Percentiles rank a stretch among this genome's conserved stretches.
These are phyloP conservation scores for Pediacus dermestoides DNA, from an alignment of 2,888 invertebrate genomes.

Conservation along the genomic window DNA sequence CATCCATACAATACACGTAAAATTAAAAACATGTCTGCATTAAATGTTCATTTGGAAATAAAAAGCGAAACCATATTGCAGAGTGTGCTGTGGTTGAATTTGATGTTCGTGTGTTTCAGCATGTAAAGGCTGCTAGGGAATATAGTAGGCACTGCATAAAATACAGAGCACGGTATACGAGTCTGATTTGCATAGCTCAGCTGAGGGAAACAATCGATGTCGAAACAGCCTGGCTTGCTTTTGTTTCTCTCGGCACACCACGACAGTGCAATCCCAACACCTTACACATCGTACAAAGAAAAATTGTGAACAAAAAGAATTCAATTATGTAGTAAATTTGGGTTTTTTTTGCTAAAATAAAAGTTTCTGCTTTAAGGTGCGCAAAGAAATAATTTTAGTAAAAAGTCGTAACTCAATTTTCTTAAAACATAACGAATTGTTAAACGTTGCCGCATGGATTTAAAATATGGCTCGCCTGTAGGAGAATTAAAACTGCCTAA, in stretches of 20 bases:
- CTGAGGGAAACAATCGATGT: slow-evolving; percentile 50
- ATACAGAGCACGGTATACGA: slow-evolving; percentile 50
- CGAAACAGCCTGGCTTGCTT: slow-evolving; percentile 24
- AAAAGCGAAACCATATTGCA: slow-evolving; percentile 27
- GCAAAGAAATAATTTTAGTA: slow-evolving; percentile 18
- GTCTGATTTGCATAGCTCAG: slow-evolving; percentile 53
- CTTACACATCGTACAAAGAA: no score
- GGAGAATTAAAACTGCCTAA: slow-evolving; percentile 31
- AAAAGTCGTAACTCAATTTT: slow-evolving; percentile 32
- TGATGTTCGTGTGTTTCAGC: slow-evolving; percentile 32
- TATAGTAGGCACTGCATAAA: slow-evolving; percentile 46
- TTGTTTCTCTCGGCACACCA: slow-evolving; percentile 28
- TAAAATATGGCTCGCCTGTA: slow-evolving; percentile 34
- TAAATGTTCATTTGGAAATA: slow-evolving; percentile 14
- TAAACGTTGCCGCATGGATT: slow-evolving; percentile 33
- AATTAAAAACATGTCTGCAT: slow-evolving; percentile 4
- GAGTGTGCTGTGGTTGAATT: slow-evolving; percentile 26
- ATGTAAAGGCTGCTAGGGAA: slow-evolving; percentile 32
- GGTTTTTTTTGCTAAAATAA: slow-evolving; percentile 19
- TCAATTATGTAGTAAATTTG: no score
- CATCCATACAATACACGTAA: no score
- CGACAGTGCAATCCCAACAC: no score
- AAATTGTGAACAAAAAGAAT: no score
- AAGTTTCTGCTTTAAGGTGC: slow-evolving; percentile 7
- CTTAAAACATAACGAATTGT: slow-evolving; percentile 35